phyloP scores from a whole-genome alignment of 2,113 vertebrate species.

The Peromyscus maniculatus region DNA sequence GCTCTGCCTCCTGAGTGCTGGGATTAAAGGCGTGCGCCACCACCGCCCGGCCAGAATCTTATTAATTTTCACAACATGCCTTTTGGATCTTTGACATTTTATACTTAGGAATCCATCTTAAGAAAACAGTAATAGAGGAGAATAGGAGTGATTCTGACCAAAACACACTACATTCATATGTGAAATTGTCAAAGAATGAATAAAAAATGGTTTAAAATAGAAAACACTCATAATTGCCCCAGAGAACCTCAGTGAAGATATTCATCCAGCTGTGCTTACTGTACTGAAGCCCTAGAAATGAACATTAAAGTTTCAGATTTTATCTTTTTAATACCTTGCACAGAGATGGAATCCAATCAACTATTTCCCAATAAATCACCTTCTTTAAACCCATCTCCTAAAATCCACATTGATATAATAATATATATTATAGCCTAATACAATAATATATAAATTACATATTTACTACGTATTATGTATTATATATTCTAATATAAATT shows the following conservation, averaged over 20 bases:
- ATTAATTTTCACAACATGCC: not conserved
- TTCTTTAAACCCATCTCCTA: not conserved
- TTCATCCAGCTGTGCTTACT: not conserved
- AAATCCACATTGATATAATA: not conserved
- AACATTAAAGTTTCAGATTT: not conserved
- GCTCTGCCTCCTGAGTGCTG: no score
- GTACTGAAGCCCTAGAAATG: not conserved
- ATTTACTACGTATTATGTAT: not conserved
- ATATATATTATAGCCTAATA: not conserved
- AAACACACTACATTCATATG: not conserved
- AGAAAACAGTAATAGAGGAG: not conserved
- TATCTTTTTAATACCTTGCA: not conserved
- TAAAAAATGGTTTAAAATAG: not conserved
- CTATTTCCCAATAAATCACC: not conserved
- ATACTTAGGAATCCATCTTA: constrained; percentile 10
- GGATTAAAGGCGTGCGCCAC: no score
- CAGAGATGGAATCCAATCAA: not conserved
- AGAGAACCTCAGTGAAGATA: not conserved
- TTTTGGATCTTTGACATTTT: not conserved
- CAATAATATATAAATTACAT: not conserved
- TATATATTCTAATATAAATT: not conserved
- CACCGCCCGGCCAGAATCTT: no score
- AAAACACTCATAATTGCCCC: not conserved
- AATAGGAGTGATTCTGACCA: not conserved
- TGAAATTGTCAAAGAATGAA: not conserved